Conservation (phyloP, 1,140 invertebrate genomes). For the Cyclina sinensis region DNA sequence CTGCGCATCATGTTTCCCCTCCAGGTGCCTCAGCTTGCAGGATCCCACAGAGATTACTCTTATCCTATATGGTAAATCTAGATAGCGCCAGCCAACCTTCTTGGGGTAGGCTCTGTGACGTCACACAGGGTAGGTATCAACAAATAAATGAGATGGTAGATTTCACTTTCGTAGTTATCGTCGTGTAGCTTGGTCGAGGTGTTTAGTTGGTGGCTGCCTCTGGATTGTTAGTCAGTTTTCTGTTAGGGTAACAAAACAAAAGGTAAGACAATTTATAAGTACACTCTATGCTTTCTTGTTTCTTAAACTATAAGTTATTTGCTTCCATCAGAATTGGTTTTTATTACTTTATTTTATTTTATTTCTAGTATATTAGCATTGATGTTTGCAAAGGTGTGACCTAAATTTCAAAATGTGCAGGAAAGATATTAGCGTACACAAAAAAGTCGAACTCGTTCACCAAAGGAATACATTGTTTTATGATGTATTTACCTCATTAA, state of each 20-base stretch:
- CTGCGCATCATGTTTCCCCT: constrained; percentile 34
- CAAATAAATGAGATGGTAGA: constrained; percentile 59
- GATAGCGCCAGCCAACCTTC: constrained; percentile 57
- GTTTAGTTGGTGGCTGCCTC: constrained; percentile 22
- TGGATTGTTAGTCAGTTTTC: constrained; percentile 3
- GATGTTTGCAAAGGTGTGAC: too few species aligned
- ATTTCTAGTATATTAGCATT: too few species aligned
- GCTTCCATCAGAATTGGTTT: too few species aligned
- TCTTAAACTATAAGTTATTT: too few species aligned
- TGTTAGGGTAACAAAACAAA: constrained; percentile 46
- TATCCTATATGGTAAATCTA: constrained; percentile 67
- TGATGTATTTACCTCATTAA: too few species aligned
- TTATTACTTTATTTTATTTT: too few species aligned
- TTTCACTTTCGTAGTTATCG: constrained; percentile 66
- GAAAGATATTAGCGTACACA: too few species aligned
- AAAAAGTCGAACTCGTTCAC: too few species aligned
- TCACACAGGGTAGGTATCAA: constrained; percentile 57
- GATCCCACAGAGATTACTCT: constrained; percentile 39
- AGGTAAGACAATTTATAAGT: constrained; percentile 15
- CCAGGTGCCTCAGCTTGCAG: constrained; percentile 44
- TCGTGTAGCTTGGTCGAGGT: constrained; percentile 59
- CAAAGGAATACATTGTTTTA: too few species aligned
- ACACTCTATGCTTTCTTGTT: too few species aligned
- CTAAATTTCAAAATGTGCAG: too few species aligned
- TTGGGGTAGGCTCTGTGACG: constrained; percentile 50